Evolutionary conservation across 2,113 vertebrate species (phyloP).

Genomic region (Fregata magnificens): DNA sequence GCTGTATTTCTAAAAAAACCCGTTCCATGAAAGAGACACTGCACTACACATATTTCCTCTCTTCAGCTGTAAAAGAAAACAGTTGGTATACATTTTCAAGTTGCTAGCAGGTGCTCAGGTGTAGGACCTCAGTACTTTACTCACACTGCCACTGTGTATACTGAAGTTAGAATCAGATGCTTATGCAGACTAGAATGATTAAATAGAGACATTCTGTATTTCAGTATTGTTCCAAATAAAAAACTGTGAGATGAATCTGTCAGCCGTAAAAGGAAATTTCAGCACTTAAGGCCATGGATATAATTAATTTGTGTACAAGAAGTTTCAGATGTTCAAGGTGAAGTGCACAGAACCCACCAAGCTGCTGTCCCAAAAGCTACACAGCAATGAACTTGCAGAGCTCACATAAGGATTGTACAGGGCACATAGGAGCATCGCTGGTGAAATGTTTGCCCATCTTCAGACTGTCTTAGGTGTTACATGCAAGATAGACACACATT

Average conservation of each 20-base stretch:
- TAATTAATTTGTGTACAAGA: background rate
- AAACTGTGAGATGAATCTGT: background rate
- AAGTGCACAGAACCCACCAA: background rate
- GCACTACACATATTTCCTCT: background rate
- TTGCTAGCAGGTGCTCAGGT: background rate
- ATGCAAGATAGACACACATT: background rate
- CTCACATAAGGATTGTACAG: background rate
- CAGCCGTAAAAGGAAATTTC: background rate
- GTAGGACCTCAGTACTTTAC: background rate
- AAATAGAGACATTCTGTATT: background rate
- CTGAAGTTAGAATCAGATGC: background rate
- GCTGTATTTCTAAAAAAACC: background rate
- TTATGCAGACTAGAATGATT: background rate
- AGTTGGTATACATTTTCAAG: background rate
- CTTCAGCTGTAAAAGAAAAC: background rate
- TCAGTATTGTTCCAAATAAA: background rate
- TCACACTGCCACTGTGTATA: background rate
- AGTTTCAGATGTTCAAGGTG: background rate
- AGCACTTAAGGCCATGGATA: background rate
- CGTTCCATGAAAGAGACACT: background rate
- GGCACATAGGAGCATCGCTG: background rate
- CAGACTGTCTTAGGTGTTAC: background rate
- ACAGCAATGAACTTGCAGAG: background rate
- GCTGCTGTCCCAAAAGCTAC: background rate
- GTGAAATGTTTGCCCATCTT: background rate